Evolutionary conservation across 2,797 vertebrate species (phyloP).

Genomic region (Hafferia zeledoni): DNA sequence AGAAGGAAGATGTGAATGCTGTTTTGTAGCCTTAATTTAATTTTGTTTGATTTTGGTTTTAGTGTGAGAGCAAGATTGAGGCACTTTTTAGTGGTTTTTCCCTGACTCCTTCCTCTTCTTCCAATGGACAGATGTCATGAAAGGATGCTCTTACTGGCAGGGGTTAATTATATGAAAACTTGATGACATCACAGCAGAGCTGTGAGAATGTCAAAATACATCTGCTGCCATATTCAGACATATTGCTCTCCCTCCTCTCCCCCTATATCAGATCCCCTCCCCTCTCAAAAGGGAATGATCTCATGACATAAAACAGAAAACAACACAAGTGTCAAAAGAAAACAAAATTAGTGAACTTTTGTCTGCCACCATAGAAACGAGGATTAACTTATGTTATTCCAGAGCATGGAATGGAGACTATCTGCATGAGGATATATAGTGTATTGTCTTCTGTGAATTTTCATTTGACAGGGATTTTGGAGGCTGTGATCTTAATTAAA

Average conservation of each 20-base stretch:
- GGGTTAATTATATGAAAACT: conserved; percentile 76
- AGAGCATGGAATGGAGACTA: conserved; percentile 88
- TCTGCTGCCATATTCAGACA: conserved; percentile 74
- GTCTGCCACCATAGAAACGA: conserved; percentile 92
- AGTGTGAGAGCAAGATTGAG: background rate
- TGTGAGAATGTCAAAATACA: conserved; percentile 78
- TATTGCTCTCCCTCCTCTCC: conserved; percentile 72
- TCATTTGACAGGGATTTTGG: conserved; percentile 93
- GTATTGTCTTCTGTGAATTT: conserved; percentile 91
- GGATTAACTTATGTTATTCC: conserved; percentile 88
- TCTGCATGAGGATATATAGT: conserved; percentile 85
- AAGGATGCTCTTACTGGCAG: conserved; percentile 67
- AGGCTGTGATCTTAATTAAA: conserved; percentile 98
- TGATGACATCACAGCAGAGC: conserved; percentile 79
- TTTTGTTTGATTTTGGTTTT: background rate
- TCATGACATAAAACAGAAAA: conserved; percentile 85
- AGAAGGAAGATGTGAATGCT: background rate
- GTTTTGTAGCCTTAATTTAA: background rate
- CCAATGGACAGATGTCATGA: conserved; percentile 66
- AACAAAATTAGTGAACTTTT: conserved; percentile 88
- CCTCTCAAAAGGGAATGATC: conserved; percentile 79
- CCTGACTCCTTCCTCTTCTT: background rate
- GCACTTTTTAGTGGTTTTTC: background rate
- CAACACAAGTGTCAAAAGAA: conserved; percentile 87
- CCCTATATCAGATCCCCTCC: conserved; percentile 62